Base-by-base conservation (phyloP, 2,888 invertebrate species). In the Orgyia antiqua region DNA sequence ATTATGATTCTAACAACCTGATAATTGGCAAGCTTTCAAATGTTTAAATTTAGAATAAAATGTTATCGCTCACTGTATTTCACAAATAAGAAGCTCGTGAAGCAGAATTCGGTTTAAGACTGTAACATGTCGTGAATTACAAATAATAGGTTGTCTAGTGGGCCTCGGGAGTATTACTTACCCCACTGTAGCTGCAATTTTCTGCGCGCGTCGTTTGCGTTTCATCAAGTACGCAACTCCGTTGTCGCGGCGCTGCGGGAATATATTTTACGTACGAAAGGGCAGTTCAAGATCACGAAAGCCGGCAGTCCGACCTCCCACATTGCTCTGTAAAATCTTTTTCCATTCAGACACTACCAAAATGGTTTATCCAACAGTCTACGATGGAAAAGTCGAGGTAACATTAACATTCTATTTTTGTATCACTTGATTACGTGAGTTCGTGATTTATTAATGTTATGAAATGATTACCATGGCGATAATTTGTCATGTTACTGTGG, bases 221-320 rank as follows among this genome's bases (percentile, higher is more conserved):
- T 64, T 66, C 62, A 33, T 48, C 39, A 46, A 51, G 56, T 79
- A 77, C 86, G 83, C 80, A 76, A 70, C 72, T 68, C 76, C 54
- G 64, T 51, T 42, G 57, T 58, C 45, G 34, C 62, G 49, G 47
- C 68, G 62, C 64, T 71, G 73, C 67, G 70, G 68, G 64, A 69
- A 70, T 66, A 68, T 65, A 61, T 65, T 77, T 82, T 74, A 70
- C 69, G 68, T 67, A 60, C 62, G 70, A 72, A 87, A 87, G 87
- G 87, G 80, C 87, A 83, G 77, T 79, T 87, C 86, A 87, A 87
- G 87, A 82, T 80, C 87, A 84, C 73, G 65, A 68, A 68, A 68
- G 70, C 68, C 68, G 68, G 63, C 59, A 56, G 64, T 58, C 48
- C 68, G 68, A 69, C 66, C 66, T 58, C 58, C 54, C 64, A 56